Evolutionary conservation across 1,140 invertebrate genomes (phyloP).

Genomic region (Cotesia typhae): DNA sequence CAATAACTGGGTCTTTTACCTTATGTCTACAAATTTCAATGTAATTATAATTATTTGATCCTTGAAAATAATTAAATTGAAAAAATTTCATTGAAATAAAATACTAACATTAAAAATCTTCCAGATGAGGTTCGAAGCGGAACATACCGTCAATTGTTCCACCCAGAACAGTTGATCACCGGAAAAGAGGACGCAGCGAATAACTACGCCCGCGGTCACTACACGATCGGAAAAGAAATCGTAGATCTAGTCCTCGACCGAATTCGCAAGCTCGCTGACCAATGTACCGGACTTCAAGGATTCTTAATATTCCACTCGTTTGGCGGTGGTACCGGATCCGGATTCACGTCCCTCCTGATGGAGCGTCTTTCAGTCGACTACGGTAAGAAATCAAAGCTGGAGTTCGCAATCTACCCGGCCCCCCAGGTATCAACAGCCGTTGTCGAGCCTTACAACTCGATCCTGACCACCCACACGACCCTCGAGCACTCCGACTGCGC

Average conservation of each 20-base stretch:
- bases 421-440: constrained; percentile 67
- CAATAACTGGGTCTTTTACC: no score
- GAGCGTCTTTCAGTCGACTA: constrained; percentile 35
- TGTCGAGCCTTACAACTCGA: constrained; percentile 77
- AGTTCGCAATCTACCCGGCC: constrained; percentile 35
- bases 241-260: constrained; percentile 82
- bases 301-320: constrained; percentile 86
- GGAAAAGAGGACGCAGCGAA: constrained; percentile 39
- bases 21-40: no score
- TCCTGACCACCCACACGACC: constrained; percentile 72
- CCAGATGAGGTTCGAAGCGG: constrained; percentile 68
- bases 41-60: background rate
- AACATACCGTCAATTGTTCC: constrained; percentile 69
- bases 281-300: constrained; percentile 87
- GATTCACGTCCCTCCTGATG: constrained; percentile 88
- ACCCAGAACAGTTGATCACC: constrained; percentile 70
- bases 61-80: background rate
- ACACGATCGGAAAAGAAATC: constrained; percentile 91
- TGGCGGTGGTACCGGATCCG: constrained; percentile 68
- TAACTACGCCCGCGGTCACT: constrained; percentile 84
- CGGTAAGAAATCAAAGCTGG: constrained; percentile 35
- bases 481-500: constrained; percentile 73
- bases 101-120: constrained; percentile 5
- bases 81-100: background rate
- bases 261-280: constrained; percentile 83